Evolutionary conservation across 2,797 vertebrate species (phyloP), one percentile per base, ranked within the genome.

Genomic region (Rachycentron canadum): DNA sequence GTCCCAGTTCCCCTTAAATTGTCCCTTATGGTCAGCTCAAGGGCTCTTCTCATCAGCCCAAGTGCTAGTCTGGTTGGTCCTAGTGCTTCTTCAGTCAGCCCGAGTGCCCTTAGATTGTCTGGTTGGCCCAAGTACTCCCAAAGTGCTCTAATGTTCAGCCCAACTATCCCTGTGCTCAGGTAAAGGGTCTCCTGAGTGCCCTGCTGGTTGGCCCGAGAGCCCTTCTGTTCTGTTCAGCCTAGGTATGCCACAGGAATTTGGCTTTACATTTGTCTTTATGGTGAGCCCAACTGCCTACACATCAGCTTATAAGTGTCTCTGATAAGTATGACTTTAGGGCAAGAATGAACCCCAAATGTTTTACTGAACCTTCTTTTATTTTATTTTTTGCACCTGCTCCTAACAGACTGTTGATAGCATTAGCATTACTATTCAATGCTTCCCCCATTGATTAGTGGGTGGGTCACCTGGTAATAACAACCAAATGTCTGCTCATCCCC

Each of bases 401-500:
- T 14, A 8, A 50, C 10, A 50, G 16, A 43, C n/a, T n/a, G n/a
- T n/a, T 41, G 41, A 47, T 40, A 66, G 75, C 36, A 70, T 69
- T 62, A 41, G 34, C 23, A 40, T 32, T 61, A 26, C 52, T 30
- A 28, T 53, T 59, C 36, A 60, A 11, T 26, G 7, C 25, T 21
- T 65, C 25, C 9, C 6, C 7, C 25, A 53, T 21, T 23, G 21
- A 69, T 65, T 55, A 60, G 53, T 40, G 47, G 26, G 40, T 2
- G 2, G 47, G 38, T 30, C 17, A 59, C 38, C 38, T 0, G 0
- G 30, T 64, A 63, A 73, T 72, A 65, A 82, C 5, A 0, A 38
- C 13, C 38, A 59, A 60, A 69, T 55, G 64, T 30, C 28, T 23
- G 45, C 58, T 53, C 69, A 68, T 63, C 59, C 25, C 19, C 25